These are phyloP conservation scores for Rhea americana DNA, from an alignment of 2,113 vertebrate genomes.

Conservation along the genomic window DNA sequence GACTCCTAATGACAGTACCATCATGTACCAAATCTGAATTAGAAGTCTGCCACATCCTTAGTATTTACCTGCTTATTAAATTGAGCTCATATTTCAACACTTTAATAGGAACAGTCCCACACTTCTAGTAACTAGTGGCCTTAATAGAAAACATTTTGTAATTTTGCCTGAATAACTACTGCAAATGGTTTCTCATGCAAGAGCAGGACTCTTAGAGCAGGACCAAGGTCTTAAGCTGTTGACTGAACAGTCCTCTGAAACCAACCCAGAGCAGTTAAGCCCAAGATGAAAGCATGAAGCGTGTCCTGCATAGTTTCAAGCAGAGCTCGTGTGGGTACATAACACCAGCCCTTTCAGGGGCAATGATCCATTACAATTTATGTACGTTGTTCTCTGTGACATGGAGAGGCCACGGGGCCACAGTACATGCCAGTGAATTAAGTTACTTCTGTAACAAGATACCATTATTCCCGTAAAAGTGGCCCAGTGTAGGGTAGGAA, in stretches of 20 bases:
- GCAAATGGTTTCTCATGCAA: neutral
- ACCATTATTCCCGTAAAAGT: neutral
- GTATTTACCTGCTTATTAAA: neutral
- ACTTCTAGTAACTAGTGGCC: neutral
- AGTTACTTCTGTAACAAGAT: neutral
- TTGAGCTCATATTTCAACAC: neutral
- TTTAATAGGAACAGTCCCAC: neutral
- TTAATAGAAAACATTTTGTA: neutral
- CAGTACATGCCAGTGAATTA: neutral
- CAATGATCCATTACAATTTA: constrained; percentile 10
- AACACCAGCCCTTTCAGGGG: neutral
- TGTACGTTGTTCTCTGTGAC: fast-evolving
- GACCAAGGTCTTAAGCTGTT: neutral
- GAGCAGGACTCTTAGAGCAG: neutral
- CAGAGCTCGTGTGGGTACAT: neutral
- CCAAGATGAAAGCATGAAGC: neutral
- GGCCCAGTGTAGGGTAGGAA: neutral
- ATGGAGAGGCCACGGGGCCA: neutral
- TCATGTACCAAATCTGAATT: neutral
- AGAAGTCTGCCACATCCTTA: neutral
- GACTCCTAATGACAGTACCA: neutral
- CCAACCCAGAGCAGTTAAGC: neutral
- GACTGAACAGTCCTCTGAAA: neutral
- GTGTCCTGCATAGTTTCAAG: neutral
- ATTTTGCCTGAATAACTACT: neutral